Percentiles rank a stretch among this genome's conserved stretches.
Evolutionary conservation across 2,888 invertebrate species (phyloP).

Genomic region (Scaptomyza polygonia): DNA sequence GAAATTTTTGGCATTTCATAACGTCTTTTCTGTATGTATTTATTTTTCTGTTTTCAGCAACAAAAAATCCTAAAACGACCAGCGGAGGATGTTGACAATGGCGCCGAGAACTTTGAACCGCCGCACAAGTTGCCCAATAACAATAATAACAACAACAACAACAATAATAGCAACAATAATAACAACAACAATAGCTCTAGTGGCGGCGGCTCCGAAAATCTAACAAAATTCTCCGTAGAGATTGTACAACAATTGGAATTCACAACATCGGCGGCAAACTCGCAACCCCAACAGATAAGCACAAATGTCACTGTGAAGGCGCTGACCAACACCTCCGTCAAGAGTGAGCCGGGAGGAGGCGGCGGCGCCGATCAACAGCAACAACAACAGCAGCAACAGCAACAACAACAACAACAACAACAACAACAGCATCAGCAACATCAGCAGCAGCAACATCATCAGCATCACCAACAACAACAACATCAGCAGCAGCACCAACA

Average conservation of each 20-base stretch:
- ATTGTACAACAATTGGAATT: constrained; percentile 96
- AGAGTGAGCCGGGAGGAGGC: constrained; percentile 83
- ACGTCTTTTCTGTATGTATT: too few species aligned
- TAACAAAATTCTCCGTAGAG: constrained; percentile 94
- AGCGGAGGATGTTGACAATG: constrained; percentile 87
- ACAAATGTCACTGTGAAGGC: constrained; percentile 96
- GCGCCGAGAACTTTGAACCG: constrained; percentile 87
- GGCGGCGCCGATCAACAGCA: constrained; percentile 51
- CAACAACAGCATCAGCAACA: constrained; percentile 36
- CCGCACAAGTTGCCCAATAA: constrained; percentile 89
- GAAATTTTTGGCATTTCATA: too few species aligned
- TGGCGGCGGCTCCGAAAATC: constrained; percentile 82
- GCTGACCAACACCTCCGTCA: constrained; percentile 87
- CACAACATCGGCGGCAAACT: constrained; percentile 93
- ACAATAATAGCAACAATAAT: constrained; percentile 54
- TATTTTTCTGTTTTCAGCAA: constrained; percentile 86
- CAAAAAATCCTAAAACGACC: constrained; percentile 92
- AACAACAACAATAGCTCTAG: constrained; percentile 52
- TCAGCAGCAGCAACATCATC: constrained; percentile 33
- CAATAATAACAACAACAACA: constrained; percentile 81
- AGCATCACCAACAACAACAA: constrained; percentile 30
- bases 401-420: constrained; percentile 30
- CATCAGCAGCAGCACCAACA: constrained; percentile 48
- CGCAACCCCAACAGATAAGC: constrained; percentile 94
- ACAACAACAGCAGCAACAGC: constrained; percentile 33